Conservation (phyloP, 2,888 invertebrate species). For the Chrysolina oricalcia region DNA sequence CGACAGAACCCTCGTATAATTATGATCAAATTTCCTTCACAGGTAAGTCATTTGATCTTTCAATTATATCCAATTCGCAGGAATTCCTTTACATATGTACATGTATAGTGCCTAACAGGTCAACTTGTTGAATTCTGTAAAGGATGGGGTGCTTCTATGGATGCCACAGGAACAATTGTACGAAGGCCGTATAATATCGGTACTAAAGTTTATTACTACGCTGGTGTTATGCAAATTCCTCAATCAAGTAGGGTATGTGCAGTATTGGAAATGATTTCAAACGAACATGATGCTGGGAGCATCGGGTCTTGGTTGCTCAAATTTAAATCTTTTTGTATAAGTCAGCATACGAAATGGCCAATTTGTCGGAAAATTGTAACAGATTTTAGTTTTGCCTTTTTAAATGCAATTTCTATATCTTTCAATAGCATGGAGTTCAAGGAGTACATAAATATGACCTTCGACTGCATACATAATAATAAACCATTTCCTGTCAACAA, state of each 20-base stretch:
- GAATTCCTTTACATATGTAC: slow-evolving; percentile 49
- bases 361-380: slow-evolving; percentile 44
- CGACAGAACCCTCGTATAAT: too few relatives aligned
- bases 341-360: slow-evolving; percentile 45
- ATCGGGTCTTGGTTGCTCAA: slow-evolving; percentile 43
- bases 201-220: slow-evolving; percentile 48
- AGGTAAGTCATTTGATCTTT: too few relatives aligned
- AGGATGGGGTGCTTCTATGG: slow-evolving; percentile 40
- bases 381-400: slow-evolving; percentile 50
- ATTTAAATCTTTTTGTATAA: slow-evolving; percentile 42
- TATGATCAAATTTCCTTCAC: too few relatives aligned
- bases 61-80: slow-evolving; percentile 51
- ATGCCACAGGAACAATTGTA: slow-evolving; percentile 53
- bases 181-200: slow-evolving; percentile 3
- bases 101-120: slow-evolving; percentile 49
- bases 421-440: slow-evolving; percentile 38
- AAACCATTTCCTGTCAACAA: slow-evolving; percentile 7
- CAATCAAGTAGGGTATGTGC: slow-evolving; percentile 41
- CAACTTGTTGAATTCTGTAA: neutral
- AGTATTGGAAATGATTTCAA: slow-evolving; percentile 46
- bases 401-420: slow-evolving; percentile 45
- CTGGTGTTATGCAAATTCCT: slow-evolving; percentile 33
- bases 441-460: slow-evolving; percentile 36
- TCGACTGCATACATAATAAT: slow-evolving; percentile 6
- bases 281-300: slow-evolving; percentile 41